phyloP scores from a whole-genome alignment of 2,113 vertebrate species.

The Theristicus caerulescens region DNA sequence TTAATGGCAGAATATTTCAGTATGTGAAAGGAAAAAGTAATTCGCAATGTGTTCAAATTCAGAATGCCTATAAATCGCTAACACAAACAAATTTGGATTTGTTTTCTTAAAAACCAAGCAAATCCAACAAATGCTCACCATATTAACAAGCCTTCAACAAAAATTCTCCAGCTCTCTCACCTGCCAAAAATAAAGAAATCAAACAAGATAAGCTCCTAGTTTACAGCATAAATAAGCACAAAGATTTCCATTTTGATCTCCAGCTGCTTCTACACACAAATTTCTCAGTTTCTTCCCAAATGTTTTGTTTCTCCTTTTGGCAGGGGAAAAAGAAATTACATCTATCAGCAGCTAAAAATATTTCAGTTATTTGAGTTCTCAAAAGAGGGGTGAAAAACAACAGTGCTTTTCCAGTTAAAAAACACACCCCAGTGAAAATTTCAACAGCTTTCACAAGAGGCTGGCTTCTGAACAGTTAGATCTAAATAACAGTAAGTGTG shows the following conservation, averaged over 20 bases:
- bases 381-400: neutral
- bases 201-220: neutral
- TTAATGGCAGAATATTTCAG: neutral
- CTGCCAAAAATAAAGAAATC: neutral
- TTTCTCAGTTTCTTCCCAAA: neutral
- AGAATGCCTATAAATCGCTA: neutral
- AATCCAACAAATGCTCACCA: neutral
- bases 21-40: neutral
- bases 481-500: neutral
- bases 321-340: neutral
- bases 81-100: neutral
- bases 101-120: neutral
- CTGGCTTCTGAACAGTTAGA: neutral
- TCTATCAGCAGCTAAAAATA: neutral
- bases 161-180: neutral
- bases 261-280: neutral
- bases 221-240: neutral
- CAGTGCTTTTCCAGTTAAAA: neutral
- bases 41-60: neutral
- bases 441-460: neutral
- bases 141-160: neutral
- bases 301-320: neutral
- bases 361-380: neutral
- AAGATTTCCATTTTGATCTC: neutral
- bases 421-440: neutral